phyloP scores from a whole-genome alignment of 2,113 vertebrate species.

The Triplophysa siluroides region DNA sequence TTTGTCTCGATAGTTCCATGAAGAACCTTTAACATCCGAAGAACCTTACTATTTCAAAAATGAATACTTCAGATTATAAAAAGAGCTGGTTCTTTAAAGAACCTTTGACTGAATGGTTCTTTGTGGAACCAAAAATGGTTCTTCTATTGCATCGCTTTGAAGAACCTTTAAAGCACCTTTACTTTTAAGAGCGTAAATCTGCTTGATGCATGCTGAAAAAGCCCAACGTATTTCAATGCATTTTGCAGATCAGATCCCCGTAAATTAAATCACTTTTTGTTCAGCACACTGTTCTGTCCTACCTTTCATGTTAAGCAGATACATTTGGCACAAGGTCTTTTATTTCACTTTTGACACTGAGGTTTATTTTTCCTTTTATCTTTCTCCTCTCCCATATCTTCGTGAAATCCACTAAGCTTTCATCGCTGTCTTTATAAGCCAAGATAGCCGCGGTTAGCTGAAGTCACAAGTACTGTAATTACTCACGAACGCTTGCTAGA shows the following conservation, averaged over 20 bases:
- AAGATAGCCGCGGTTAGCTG: background rate
- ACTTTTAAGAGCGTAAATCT: no score
- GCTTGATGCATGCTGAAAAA: no score
- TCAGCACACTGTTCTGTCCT: background rate
- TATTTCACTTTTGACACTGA: conserved; percentile 16
- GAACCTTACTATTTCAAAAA: no score
- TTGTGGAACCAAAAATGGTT: no score
- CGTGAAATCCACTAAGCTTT: background rate
- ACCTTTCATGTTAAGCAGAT: background rate
- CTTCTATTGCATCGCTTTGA: no score
- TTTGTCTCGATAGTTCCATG: no score
- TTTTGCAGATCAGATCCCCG: background rate
- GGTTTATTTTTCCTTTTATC: conserved; percentile 29
- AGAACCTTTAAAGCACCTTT: no score
- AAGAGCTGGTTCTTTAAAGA: no score
- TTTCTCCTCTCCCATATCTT: conserved; percentile 13
- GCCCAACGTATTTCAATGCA: background rate
- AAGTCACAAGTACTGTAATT: conserved; percentile 14
- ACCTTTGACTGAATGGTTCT: no score
- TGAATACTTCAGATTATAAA: no score
- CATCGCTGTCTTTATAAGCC: background rate
- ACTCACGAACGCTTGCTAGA: conserved; percentile 5
- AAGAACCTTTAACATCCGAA: no score
- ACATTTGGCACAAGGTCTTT: conserved; percentile 6
- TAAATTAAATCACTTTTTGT: conserved; percentile 20